phyloP scores from a whole-genome alignment of 2,888 invertebrate species.

The Diachrysia chrysitis region DNA sequence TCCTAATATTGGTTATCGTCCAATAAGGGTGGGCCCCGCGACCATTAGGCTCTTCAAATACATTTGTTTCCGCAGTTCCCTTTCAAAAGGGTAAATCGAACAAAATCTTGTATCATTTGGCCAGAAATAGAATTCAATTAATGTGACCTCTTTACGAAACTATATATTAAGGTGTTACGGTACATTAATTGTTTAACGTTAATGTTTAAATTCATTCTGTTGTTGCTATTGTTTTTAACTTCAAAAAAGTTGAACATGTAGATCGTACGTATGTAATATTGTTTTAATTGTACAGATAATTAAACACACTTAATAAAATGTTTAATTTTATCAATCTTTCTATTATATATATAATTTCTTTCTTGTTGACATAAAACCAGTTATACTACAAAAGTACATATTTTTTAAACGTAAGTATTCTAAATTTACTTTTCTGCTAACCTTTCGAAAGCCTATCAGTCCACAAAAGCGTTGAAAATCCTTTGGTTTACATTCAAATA shows the following conservation, averaged over 20 bases:
- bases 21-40: slow-evolving; percentile 60
- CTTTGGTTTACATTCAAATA: slow-evolving; percentile 47
- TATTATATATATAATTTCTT: too few relatives aligned
- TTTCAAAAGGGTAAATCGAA: slow-evolving; percentile 46
- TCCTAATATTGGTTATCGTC: slow-evolving; percentile 66
- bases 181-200: background rate
- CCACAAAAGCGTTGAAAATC: slow-evolving; percentile 38
- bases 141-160: slow-evolving; percentile 22
- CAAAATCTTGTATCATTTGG: slow-evolving; percentile 32
- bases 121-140: slow-evolving; percentile 33
- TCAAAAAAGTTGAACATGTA: background rate
- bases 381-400: slow-evolving; percentile 26
- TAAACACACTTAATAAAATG: background rate
- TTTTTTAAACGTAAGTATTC: slow-evolving; percentile 25
- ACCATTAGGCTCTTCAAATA: slow-evolving; percentile 49
- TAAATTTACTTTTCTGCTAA: slow-evolving; percentile 27
- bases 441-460: slow-evolving; percentile 37
- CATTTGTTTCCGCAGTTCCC: slow-evolving; percentile 51
- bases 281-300: background rate
- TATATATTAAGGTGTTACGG: background rate
- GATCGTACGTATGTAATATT: too few relatives aligned
- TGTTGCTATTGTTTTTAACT: background rate
- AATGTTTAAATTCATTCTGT: background rate
- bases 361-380: background rate
- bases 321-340: background rate